Evolutionary conservation across 30 jellyfish, hydroid and myxozoan species (phyloP), one percentile per base, ranked within the genome.

Genomic region (Calvadosia cruxmelitensis): DNA sequence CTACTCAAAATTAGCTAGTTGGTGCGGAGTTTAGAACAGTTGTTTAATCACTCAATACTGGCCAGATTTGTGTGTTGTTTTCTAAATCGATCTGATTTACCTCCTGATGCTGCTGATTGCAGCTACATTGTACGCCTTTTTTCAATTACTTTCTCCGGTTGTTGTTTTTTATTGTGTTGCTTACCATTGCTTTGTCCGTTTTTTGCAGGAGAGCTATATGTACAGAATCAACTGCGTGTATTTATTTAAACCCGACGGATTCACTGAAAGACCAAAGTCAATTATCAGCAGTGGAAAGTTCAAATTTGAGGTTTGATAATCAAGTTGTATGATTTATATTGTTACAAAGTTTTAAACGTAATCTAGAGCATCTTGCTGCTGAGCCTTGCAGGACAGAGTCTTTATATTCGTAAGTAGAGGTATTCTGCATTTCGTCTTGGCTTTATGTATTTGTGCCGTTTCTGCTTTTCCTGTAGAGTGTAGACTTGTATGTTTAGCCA

Each of bases 271-370:
- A 31, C 84, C 72, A 29, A 84, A 78, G 32, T 78, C 94, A 1
- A 74, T 93, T 27, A 50, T 78, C 64, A 70, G 78, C 72, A 63
- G 94, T 23, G 48, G 92, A 2, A 85, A 85, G 64, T 85, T 65
- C 69, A 86, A 71, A n/a, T 86, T 78, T 64, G 96, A 86, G 92
- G 96, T 85, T n/a, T n/a, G n/a, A n/a, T n/a, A n/a, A n/a, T n/a
- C n/a, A n/a, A n/a, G n/a, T n/a, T 69, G 15, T 29, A 31, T 23
- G 7, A 24, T 26, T 5, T 5, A 28, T 29, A 5, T 34, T 67
- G 31, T 13, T 53, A 3, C 69, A n/a, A n/a, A n/a, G n/a, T 57
- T 57, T 57, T 26, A 57, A 57, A 25, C 13, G 13, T 13, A 29
- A 26, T 57, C 15, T 7, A 26, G 69, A 13, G 25, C 15, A 7